Base-by-base conservation (phyloP, 2,797 vertebrate genomes). In the Antrozous pallidus region DNA sequence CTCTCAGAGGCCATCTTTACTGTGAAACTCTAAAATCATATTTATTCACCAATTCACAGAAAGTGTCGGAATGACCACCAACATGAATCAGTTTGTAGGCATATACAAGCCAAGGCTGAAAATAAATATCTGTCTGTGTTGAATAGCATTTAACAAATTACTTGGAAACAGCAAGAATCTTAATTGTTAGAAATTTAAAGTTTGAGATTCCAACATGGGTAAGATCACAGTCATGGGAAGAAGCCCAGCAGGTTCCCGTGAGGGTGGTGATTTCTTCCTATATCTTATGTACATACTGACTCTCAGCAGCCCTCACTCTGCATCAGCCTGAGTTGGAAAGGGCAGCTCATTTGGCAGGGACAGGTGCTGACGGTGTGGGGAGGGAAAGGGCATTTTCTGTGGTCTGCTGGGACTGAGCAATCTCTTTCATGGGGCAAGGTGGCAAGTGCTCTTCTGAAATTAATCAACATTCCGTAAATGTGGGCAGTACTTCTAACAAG, bases 21-120 rank as follows among this genome's bases (percentile, higher is more conserved):
- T 98, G 98, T 98, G 98, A 98, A 98, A 98, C 98, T 98, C 97
- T 98, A 98, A 98, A 98, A 98, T 98, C 97, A 97, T 98, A 98
- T 98, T 98, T 98, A 98, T 98, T 98, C 97, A 98, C 98, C 98
- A 98, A 98, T 98, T 98, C 98, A 98, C 98, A 98, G 98, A 97
- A 98, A 98, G 98, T 98, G 98, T 97, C 49, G 0, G 96, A 96
- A 96, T 97, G 97, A 98, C 97, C 96, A 98, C 98, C 97, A 93
- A 98, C 98, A 97, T 97, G 83, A 97, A 97, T 96, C 95, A 97
- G 97, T 90, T 97, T 98, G 98, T 97, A 97, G 96, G 98, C 97
- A 96, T 82, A 96, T 98, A 97, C 96, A 98, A 97, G 97, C 96
- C 96, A 97, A 97, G 91, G 96, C 93, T 97, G 96, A 97, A 98